phyloP scores from a whole-genome alignment of 23 tunicate genomes.

The Ascidia mentula region DNA sequence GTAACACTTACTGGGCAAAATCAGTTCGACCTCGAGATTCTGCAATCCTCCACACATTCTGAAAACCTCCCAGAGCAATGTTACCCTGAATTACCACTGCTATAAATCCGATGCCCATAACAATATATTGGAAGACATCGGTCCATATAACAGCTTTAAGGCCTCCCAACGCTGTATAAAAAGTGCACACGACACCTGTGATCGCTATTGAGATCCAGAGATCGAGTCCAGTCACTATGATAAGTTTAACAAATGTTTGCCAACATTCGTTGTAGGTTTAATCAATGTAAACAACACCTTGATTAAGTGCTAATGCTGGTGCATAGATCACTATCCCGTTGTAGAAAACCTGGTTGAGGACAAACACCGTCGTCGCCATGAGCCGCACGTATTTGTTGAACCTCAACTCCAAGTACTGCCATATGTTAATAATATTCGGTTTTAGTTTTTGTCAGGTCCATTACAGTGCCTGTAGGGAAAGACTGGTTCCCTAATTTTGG shows the following conservation, averaged over 20 bases:
- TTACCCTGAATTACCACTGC: slow-evolving; percentile 54
- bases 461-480: too few species aligned
- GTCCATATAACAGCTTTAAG: slow-evolving; percentile 96
- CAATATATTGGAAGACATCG: slow-evolving; percentile 74
- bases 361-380: slow-evolving; percentile 26
- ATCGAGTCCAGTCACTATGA: slow-evolving; percentile 66
- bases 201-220: slow-evolving; percentile 57
- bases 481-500: too few species aligned
- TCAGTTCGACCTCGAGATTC: slow-evolving; percentile 68
- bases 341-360: slow-evolving; percentile 46
- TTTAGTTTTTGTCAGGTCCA: too few species aligned
- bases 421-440: too few species aligned
- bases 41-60: slow-evolving; percentile 62
- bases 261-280: too few species aligned
- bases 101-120: slow-evolving; percentile 69
- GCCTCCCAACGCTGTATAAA: slow-evolving; percentile 89
- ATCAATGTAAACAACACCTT: slow-evolving; percentile 27
- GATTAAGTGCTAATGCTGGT: slow-evolving; percentile 53
- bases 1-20: slow-evolving; percentile 65
- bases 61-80: slow-evolving; percentile 60
- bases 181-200: slow-evolving; percentile 73
- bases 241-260: too few species aligned
- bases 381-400: slow-evolving; percentile 41
- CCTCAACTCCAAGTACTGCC: slow-evolving; percentile 46
- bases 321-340: slow-evolving; percentile 63